phyloP scores from a whole-genome alignment of 2,113 vertebrate species.

The Crypturellus undulatus region DNA sequence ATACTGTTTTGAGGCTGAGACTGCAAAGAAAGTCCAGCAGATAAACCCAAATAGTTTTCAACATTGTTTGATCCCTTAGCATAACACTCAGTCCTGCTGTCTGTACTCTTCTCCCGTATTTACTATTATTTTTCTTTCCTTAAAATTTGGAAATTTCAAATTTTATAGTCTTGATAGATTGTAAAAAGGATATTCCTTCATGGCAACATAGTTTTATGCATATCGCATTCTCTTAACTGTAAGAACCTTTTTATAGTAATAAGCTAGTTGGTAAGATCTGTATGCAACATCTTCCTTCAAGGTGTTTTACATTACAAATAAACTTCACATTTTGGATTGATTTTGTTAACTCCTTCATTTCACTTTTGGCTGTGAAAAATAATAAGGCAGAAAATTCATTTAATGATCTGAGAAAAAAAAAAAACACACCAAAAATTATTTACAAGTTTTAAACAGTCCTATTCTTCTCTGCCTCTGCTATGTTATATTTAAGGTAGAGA shows the following conservation, averaged over 20 bases:
- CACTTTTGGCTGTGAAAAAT: neutral
- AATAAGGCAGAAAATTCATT: neutral
- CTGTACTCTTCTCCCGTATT: neutral
- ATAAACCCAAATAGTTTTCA: neutral
- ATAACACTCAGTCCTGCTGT: neutral
- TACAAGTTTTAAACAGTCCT: neutral
- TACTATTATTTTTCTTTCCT: neutral
- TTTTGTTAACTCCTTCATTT: neutral
- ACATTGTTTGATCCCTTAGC: neutral
- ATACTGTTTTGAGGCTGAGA: neutral
- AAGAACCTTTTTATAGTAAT: neutral
- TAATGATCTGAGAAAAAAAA: neutral
- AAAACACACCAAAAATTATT: neutral
- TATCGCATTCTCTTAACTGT: neutral
- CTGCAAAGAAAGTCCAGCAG: neutral
- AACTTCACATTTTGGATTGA: neutral
- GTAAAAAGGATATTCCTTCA: neutral
- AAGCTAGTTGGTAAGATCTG: neutral
- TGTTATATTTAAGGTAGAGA: neutral
- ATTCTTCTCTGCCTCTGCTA: neutral
- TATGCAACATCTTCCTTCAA: neutral
- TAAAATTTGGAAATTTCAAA: neutral
- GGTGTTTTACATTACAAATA: neutral
- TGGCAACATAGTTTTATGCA: neutral
- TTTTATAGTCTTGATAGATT: neutral